These are phyloP conservation scores for Lordiphosa mommai DNA, from an alignment of 1,140 invertebrate genomes.

Conservation along the genomic window DNA sequence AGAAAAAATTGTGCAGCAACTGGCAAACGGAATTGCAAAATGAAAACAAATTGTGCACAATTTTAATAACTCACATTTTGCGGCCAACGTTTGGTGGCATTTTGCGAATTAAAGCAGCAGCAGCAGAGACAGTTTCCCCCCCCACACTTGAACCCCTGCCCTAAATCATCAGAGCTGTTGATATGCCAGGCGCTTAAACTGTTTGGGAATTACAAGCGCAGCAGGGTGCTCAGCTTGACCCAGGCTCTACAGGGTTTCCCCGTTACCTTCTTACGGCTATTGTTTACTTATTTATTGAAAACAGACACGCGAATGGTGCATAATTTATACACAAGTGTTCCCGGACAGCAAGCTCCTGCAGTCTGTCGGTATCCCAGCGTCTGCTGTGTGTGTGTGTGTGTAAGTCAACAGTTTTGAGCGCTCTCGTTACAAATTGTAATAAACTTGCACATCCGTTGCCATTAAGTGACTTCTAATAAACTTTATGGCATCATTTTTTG, in stretches of 20 bases:
- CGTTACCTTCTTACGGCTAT: too few relatives aligned
- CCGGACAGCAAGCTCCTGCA: too few relatives aligned
- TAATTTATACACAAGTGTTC: slow-evolving; percentile 51
- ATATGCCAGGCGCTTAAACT: too few relatives aligned
- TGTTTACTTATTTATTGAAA: slow-evolving; percentile 61
- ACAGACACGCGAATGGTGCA: slow-evolving; percentile 69
- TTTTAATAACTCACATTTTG: slow-evolving; percentile 40
- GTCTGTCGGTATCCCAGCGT: not conserved
- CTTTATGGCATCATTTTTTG: slow-evolving; percentile 66
- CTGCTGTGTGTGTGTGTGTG: slow-evolving; percentile 9
- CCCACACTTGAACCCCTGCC: too few relatives aligned
- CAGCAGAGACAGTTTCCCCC: too few relatives aligned
- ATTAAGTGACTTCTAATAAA: slow-evolving; percentile 76
- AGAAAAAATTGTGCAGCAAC: slow-evolving; percentile 1
- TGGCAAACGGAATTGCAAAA: slow-evolving; percentile 33
- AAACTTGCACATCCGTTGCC: slow-evolving; percentile 70
- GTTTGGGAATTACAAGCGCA: too few relatives aligned
- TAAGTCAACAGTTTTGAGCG: slow-evolving; percentile 48
- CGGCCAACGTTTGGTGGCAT: slow-evolving; percentile 27
- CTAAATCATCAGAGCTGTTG: too few relatives aligned
- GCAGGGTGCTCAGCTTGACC: too few relatives aligned
- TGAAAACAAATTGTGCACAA: slow-evolving; percentile 40
- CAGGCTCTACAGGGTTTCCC: too few relatives aligned
- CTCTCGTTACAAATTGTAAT: slow-evolving; percentile 74
- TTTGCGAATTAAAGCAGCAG: not conserved